Evolutionary conservation across 2,113 vertebrate genomes (phyloP), one percentile per base, ranked within the genome.

Genomic region (Spea multiplicata): DNA sequence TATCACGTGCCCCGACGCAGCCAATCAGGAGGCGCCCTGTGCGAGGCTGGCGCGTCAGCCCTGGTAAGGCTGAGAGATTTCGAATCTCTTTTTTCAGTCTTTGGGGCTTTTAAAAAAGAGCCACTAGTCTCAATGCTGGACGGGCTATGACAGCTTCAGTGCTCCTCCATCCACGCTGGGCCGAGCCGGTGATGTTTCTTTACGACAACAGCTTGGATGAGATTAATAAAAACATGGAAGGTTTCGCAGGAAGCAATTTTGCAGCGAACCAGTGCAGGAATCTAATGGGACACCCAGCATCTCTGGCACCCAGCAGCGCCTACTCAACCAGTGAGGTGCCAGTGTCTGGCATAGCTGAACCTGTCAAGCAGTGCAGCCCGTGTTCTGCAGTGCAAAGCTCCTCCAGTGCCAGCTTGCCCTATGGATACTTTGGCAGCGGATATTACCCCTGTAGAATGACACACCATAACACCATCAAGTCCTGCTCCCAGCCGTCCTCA

Each of bases 101-200:
- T 90, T 89, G 94, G 92, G 95, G 92, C 90, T 95, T 97, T 97
- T 93, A 94, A 95, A 96, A 96, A 94, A 95, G 94, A 94, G 95
- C 93, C 93, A 93, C 90, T 93, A 89, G 93, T 92, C 92, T 96
- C 93, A 90, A 95, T 95, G 96, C 94, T 90, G 94, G 93, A 90
- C 96, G 94, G 95, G 97, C 95, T 98, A 99, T 99, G 96, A 99
- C 97, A 94, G 95, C 96, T 89, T 95, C 96, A 92, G 91, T 98
- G 88, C 96, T 99, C 90, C 96, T 99, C 90, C 96, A 96, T 87
- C 95, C 97, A 87, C 96, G 95, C 94, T 98, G 96, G 97, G 94
- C 96, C 90, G 97, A 98, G 93, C 96, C 96, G 90, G 94, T 98
- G 92, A 98, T 99, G 97, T 99, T 98, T 81, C 95, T 99, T 85